These are phyloP conservation scores for Campoplex nolae DNA, from an alignment of 2,888 invertebrate genomes.

Conservation along the genomic window DNA sequence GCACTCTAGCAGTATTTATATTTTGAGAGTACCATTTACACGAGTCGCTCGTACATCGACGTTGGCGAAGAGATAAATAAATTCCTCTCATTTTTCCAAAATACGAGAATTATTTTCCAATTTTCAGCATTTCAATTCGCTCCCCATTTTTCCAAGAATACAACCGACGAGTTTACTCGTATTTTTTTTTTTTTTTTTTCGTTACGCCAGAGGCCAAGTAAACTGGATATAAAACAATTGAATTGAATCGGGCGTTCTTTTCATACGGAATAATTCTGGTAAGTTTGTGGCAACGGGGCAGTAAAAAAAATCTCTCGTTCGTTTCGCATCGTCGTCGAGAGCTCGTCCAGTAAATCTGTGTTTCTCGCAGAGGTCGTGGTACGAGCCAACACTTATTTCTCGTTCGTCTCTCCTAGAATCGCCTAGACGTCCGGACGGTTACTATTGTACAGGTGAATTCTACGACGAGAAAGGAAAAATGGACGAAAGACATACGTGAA, in stretches of 20 bases:
- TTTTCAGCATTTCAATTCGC: neutral
- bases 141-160: neutral
- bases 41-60: neutral
- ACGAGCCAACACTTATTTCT: slow-evolving; percentile 13
- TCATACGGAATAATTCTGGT: neutral
- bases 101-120: neutral
- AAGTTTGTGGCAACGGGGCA: neutral
- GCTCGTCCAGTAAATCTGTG: neutral
- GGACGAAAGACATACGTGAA: neutral
- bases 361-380: slow-evolving; percentile 1
- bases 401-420: slow-evolving; percentile 8
- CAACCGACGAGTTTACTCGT: neutral
- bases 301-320: slow-evolving; percentile 1
- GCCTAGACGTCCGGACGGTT: slow-evolving; percentile 20
- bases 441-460: slow-evolving; percentile 36
- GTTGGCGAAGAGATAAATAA: neutral
- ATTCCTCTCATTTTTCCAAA: neutral
- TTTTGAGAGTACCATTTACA: neutral
- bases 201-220: neutral
- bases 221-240: neutral
- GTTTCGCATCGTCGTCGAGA: neutral
- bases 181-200: neutral
- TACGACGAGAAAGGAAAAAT: slow-evolving; percentile 14
- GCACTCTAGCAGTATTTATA: neutral
- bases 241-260: neutral